Conservation (phyloP, 2,888 invertebrate genomes). For the Cylloceria caligata region DNA sequence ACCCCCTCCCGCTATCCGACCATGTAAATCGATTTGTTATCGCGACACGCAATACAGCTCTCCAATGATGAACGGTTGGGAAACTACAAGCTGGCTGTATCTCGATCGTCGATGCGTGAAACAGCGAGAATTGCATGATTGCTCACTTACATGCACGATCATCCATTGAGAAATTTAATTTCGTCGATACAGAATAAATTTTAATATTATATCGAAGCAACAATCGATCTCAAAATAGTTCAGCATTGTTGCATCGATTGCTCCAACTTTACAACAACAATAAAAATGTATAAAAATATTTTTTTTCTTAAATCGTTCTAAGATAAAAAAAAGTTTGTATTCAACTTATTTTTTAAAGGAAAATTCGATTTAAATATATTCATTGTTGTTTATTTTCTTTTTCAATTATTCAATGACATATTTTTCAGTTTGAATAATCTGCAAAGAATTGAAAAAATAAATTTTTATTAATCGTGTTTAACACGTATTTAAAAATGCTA, state of each 20-base stretch:
- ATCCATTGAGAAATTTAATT: no score
- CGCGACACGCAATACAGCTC: conserved; percentile 69
- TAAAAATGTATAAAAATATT: no score
- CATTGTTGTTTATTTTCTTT: not conserved
- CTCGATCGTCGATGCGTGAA: conserved; percentile 52
- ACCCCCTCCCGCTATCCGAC: conserved; percentile 58
- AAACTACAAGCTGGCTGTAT: conserved; percentile 49
- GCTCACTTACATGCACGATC: conserved; percentile 26
- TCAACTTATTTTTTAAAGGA: not conserved
- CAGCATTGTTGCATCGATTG: no score
- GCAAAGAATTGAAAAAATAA: no score
- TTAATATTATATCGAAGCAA: no score
- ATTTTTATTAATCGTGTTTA: no score
- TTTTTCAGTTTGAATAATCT: not conserved
- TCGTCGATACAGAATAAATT: no score
- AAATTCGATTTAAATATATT: not conserved
- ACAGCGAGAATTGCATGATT: conserved; percentile 36
- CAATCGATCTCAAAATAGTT: no score
- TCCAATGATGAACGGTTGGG: conserved; percentile 65
- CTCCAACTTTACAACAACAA: no score
- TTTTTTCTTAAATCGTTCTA: no score
- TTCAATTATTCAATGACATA: no score
- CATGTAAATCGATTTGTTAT: conserved; percentile 77
- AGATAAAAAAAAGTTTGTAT: no score
- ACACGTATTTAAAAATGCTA: not conserved